Conservation (phyloP, 2,797 vertebrate species). For the Crenichthys baileyi region DNA sequence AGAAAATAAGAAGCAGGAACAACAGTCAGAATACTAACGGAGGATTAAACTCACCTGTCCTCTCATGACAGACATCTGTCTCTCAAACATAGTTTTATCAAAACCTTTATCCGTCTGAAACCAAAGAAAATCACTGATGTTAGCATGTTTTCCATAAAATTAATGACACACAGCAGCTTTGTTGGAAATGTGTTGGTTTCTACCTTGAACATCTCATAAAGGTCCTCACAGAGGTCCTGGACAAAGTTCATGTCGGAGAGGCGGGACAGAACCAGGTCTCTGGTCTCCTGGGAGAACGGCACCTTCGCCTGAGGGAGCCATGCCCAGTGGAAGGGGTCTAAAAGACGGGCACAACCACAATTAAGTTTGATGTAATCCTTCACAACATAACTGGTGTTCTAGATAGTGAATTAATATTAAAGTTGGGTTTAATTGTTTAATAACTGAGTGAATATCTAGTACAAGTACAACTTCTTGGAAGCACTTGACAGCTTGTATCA, state of each 20-base stretch:
- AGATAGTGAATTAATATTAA: neutral
- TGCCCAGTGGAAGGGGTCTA: slow-evolving; percentile 98
- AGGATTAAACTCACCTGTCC: slow-evolving; percentile 87
- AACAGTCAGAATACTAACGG: neutral
- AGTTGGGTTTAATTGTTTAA: neutral
- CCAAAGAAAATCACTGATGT: slow-evolving; percentile 18
- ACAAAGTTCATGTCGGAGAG: slow-evolving; percentile 99
- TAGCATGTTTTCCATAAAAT: neutral
- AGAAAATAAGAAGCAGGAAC: neutral
- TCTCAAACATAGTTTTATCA: slow-evolving; percentile 95
- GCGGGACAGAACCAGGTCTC: slow-evolving; percentile 89
- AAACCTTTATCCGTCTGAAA: slow-evolving; percentile 91
- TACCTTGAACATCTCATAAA: slow-evolving; percentile 95
- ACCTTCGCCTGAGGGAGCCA: slow-evolving; percentile 97
- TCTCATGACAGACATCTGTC: slow-evolving; percentile 98
- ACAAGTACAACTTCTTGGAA: neutral
- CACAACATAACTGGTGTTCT: neutral
- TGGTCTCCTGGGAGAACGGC: slow-evolving; percentile 94
- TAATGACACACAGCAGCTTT: neutral
- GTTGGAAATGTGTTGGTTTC: neutral
- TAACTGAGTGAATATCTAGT: neutral
- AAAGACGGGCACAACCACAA: neutral
- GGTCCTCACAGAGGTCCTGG: slow-evolving; percentile 98
- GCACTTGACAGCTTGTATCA: neutral
- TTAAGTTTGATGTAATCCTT: neutral